Evolutionary conservation across 2,797 vertebrate species (phyloP).

Genomic region (Neomorphus geoffroyi): DNA sequence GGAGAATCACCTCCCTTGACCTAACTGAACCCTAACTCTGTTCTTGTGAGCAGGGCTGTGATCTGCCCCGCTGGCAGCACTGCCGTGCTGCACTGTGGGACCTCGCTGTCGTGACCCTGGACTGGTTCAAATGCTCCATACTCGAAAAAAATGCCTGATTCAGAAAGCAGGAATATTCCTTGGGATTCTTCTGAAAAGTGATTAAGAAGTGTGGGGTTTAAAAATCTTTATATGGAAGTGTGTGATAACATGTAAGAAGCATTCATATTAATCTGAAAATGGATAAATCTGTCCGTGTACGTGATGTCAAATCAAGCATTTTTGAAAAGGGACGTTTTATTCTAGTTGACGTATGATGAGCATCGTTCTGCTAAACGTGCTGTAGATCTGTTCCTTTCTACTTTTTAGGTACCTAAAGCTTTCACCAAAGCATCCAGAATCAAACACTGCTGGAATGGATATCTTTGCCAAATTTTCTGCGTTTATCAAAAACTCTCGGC

Average conservation of each 20-base stretch:
- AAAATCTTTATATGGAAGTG: no score
- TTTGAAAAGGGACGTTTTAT: neutral
- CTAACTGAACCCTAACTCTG: no score
- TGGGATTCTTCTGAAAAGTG: no score
- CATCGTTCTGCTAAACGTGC: neutral
- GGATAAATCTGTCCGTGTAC: neutral
- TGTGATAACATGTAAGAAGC: no score
- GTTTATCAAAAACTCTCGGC: conserved; percentile 96
- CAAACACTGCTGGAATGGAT: conserved; percentile 97
- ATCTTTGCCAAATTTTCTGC: conserved; percentile 99
- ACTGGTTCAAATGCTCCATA: no score
- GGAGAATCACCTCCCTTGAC: no score
- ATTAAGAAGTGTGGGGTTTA: no score
- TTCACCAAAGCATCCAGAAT: conserved; percentile 93
- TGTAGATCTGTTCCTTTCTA: neutral
- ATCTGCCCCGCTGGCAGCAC: neutral
- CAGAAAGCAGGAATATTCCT: no score
- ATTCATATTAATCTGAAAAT: neutral
- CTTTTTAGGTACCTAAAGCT: conserved; percentile 89
- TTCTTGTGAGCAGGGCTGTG: no score
- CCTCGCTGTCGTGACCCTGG: neutral
- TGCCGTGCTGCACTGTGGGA: neutral
- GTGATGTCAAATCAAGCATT: neutral
- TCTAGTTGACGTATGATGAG: neutral
- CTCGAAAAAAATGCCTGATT: no score